phyloP scores from a whole-genome alignment of 2,888 invertebrate species.

The Anthrax anthrax region DNA sequence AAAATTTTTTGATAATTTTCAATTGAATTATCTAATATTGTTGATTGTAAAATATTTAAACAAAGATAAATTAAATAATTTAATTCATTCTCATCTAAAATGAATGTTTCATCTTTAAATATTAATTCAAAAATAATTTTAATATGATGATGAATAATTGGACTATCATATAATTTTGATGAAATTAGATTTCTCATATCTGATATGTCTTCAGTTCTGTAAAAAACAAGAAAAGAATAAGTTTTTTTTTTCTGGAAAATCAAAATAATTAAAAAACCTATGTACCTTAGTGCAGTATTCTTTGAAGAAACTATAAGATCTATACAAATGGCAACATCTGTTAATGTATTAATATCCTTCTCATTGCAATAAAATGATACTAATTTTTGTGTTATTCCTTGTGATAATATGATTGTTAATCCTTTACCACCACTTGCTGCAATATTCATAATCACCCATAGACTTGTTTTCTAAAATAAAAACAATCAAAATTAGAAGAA shows the following conservation, averaged over 20 bases:
- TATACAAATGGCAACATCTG: constrained; percentile 23
- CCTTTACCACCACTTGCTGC: constrained; percentile 22
- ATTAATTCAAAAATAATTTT: constrained; percentile 19
- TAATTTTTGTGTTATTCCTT: constrained; percentile 25
- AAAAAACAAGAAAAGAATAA: not conserved
- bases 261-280: not conserved
- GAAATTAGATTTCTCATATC: constrained; percentile 16
- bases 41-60: not conserved
- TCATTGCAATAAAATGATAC: constrained; percentile 19
- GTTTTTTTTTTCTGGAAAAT: not conserved
- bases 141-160: constrained; percentile 21
- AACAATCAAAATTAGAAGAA: not conserved
- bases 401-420: constrained; percentile 19
- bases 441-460: constrained; percentile 30
- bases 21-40: not conserved
- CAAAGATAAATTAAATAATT: not conserved
- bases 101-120: not conserved
- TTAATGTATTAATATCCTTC: constrained; percentile 15
- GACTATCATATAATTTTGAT: constrained; percentile 16
- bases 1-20: not conserved
- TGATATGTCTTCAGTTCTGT: constrained; percentile 15
- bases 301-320: constrained; percentile 15
- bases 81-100: not conserved
- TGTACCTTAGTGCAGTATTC: constrained; percentile 1
- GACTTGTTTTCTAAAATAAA: constrained; percentile 16